Base-by-base conservation (phyloP, 2,113 vertebrate genomes). In the Gambusia holbrooki region DNA sequence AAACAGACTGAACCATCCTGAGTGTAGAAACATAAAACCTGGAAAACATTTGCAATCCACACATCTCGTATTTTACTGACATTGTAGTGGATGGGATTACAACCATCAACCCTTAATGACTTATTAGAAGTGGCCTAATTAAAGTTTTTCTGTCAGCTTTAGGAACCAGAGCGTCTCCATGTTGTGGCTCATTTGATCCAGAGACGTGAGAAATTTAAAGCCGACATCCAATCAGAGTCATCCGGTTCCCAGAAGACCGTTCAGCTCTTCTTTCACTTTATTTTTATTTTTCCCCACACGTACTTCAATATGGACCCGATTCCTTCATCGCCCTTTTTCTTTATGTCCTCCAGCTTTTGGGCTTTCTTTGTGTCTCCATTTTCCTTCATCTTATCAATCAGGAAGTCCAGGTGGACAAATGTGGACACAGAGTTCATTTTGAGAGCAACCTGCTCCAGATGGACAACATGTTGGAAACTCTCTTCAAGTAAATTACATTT, bases 311-410 rank as follows among this genome's bases (percentile, higher is more conserved):
- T 54, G 22, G 19, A 54, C 0, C 5, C 22, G 9, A 8, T 25
- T 54, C 48, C 48, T 54, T 54, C 48, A 54, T 54, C 48, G 7
- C 8, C 48, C 6, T 25, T 54, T 22, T 22, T 54, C 48, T 54
- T 54, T 9, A 54, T 54, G 7, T 54, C 48, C 48, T 25, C 48
- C 2, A 54, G 19, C 22, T 54, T 54, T 22, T 54, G 19, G 48
- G 8, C 5, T 22, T 54, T 54, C 8, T 54, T 2, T 54, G 48
- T 19, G 7, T 54, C 48, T 54, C 48, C 48, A 54, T 54, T 25
- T 19, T 54, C 48, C 25, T 60, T 32, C 79, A 75, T 71, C 42
- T 67, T 74, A 15, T 62, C 15, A 10, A 62, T 72, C 60, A 72
- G 8, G 10, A 72, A 61, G 60, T 62, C 60, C 60, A 72, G 42